Conservation (phyloP, 2,888 invertebrate genomes). For the Reticulitermes lucifugus region DNA sequence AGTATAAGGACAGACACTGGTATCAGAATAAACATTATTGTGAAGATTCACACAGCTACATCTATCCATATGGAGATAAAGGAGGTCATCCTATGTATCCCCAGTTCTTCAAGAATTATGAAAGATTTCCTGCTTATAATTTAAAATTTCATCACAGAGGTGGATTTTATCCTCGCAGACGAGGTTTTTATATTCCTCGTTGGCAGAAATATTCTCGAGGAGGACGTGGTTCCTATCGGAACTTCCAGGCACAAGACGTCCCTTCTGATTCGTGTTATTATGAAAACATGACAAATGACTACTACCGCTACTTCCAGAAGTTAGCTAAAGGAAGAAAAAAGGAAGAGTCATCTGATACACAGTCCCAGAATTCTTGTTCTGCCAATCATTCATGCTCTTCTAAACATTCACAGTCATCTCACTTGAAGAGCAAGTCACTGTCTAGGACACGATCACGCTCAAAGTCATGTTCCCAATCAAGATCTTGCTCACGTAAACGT, state of each 20-base stretch:
- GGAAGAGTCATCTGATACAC: constrained; percentile 55
- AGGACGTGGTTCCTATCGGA: constrained; percentile 55
- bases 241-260: constrained; percentile 21
- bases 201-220: constrained; percentile 59
- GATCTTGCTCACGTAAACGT: constrained; percentile 46
- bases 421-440: constrained; percentile 56
- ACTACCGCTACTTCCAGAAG: constrained; percentile 72
- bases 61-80: constrained; percentile 21
- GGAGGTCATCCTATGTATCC: not conserved
- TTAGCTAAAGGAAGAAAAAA: constrained; percentile 69
- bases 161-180: constrained; percentile 55
- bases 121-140: constrained; percentile 9
- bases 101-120: not conserved
- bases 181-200: constrained; percentile 60
- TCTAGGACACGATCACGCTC: constrained; percentile 55
- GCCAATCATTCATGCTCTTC: constrained; percentile 53
- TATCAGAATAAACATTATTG: constrained; percentile 26
- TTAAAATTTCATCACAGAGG: constrained; percentile 39
- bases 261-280: constrained; percentile 28
- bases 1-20: constrained; percentile 42
- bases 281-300: constrained; percentile 60
- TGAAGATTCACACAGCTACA: constrained; percentile 21
- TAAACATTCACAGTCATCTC: constrained; percentile 58
- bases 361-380: constrained; percentile 58
- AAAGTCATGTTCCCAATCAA: constrained; percentile 53